A percentile compares a stretch with the other conserved stretches of the same genome.
Conservation (phyloP, 2,797 vertebrate species). For the Cossypha polioptera region DNA sequence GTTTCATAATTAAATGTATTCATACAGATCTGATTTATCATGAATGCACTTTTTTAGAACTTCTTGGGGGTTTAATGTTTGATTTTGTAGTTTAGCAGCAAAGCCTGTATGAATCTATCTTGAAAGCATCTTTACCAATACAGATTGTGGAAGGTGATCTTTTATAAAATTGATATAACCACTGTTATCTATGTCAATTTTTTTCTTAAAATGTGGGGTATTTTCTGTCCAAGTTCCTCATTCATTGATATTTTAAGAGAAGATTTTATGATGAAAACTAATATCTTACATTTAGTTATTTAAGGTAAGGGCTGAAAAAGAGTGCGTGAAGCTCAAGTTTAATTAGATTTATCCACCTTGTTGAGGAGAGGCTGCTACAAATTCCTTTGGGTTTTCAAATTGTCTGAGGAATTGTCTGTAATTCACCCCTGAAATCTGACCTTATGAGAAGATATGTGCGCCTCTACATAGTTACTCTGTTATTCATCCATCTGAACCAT, state of each 20-base stretch:
- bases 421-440: neutral
- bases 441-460: neutral
- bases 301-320: neutral
- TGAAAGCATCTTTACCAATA: neutral
- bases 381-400: neutral
- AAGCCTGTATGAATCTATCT: neutral
- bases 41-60: neutral
- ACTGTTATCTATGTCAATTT: neutral
- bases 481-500: neutral
- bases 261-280: neutral
- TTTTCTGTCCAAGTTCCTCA: neutral
- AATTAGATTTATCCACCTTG: neutral
- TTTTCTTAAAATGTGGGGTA: neutral
- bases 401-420: neutral
- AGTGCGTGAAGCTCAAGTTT: neutral
- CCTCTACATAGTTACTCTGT: neutral
- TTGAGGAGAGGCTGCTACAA: neutral
- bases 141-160: neutral
- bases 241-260: neutral
- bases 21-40: neutral
- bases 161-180: neutral
- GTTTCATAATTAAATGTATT: neutral
- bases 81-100: neutral
- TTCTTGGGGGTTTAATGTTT: neutral
- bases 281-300: neutral